Evolutionary conservation across 2,888 invertebrate species (phyloP).

Genomic region (Gymnocheta viridis): DNA sequence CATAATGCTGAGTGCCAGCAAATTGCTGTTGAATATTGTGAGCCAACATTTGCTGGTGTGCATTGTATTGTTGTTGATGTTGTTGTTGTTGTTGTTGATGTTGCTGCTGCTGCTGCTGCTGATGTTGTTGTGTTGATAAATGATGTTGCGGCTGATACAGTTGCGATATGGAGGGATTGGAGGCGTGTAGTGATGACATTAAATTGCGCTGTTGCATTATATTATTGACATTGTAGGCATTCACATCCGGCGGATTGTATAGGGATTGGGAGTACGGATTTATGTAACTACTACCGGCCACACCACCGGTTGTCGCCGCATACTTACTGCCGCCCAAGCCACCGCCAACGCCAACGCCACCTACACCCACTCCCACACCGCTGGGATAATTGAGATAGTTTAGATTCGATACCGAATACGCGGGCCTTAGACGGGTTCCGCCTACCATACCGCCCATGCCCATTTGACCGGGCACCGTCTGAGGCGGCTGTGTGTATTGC

Average conservation of each 20-base stretch:
- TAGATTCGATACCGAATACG: slow-evolving; percentile 81
- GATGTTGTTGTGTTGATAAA: slow-evolving; percentile 70
- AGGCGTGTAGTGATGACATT: slow-evolving; percentile 81
- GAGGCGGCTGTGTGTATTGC: slow-evolving; percentile 75
- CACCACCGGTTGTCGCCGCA: slow-evolving; percentile 70
- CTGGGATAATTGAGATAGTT: slow-evolving; percentile 77
- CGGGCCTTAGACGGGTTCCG: slow-evolving; percentile 78
- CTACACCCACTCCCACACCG: slow-evolving; percentile 65
- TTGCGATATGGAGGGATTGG: slow-evolving; percentile 81
- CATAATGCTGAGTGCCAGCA: slow-evolving; percentile 78
- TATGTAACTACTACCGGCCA: slow-evolving; percentile 73
- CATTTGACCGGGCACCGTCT: slow-evolving; percentile 73
- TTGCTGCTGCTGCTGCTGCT: slow-evolving; percentile 72
- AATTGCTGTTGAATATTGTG: slow-evolving; percentile 80
- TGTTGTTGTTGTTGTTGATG: slow-evolving; percentile 72
- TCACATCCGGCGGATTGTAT: slow-evolving; percentile 73
- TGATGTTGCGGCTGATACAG: slow-evolving; percentile 76
- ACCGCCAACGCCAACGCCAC: slow-evolving; percentile 28
- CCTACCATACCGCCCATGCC: slow-evolving; percentile 73
- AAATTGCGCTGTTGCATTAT: slow-evolving; percentile 78
- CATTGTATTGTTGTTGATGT: slow-evolving; percentile 72
- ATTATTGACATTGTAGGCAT: slow-evolving; percentile 72
- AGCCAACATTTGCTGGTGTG: slow-evolving; percentile 72
- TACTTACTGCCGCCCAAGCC: slow-evolving; percentile 59
- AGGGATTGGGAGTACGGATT: slow-evolving; percentile 77